Evolutionary conservation across 1,140 invertebrate species (phyloP).

Genomic region (Saxidomus purpurata): DNA sequence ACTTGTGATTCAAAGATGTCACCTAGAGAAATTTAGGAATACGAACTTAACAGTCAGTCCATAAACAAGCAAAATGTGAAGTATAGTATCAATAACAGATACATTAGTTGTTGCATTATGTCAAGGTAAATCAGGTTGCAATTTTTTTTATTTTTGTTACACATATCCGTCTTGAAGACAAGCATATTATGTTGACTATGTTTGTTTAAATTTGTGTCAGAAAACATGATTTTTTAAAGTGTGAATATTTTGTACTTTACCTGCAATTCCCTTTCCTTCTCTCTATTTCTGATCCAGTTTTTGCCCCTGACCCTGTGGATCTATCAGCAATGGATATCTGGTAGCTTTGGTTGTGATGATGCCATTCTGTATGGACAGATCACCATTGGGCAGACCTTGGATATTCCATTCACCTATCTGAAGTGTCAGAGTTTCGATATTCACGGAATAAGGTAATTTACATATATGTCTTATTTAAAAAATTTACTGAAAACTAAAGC

Average conservation of each 20-base stretch:
- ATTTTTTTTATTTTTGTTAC: too few species aligned
- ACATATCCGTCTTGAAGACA: too few species aligned
- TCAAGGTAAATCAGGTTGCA: too few species aligned
- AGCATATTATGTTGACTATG: too few species aligned
- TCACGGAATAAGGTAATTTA: too few species aligned
- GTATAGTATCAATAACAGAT: too few species aligned
- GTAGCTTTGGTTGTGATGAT: constrained; percentile 92
- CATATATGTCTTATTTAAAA: not conserved
- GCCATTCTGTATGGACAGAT: constrained; percentile 95
- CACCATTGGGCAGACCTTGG: constrained; percentile 95
- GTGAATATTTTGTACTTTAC: too few species aligned
- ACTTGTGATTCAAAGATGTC: constrained; percentile 98
- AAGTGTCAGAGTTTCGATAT: not conserved
- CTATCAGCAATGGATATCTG: constrained; percentile 94
- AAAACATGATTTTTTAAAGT: too few species aligned
- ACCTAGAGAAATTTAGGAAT: too few species aligned
- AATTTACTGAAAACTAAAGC: too few species aligned
- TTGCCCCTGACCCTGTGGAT: constrained; percentile 94
- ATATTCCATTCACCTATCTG: constrained; percentile 97
- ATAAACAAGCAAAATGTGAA: not conserved
- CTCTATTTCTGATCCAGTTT: constrained; percentile 90
- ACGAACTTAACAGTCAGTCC: not conserved
- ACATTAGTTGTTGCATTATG: too few species aligned
- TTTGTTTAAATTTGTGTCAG: too few species aligned
- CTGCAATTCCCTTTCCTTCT: constrained; percentile 95